Evolutionary conservation across 2,113 vertebrate genomes (phyloP).

Genomic region (Tachysurus vachellii): DNA sequence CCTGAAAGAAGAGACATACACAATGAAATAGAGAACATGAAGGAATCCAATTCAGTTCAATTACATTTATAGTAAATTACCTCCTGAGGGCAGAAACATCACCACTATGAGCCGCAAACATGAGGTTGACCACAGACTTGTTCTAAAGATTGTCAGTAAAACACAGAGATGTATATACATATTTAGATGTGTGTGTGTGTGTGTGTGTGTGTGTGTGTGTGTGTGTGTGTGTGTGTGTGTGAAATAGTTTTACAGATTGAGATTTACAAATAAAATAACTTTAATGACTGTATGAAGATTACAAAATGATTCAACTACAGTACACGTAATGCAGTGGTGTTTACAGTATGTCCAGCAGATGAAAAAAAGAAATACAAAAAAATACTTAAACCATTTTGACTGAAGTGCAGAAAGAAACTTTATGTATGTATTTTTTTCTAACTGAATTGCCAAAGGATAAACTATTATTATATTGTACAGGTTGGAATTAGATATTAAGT

Average conservation of each 20-base stretch:
- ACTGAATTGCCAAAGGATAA: neutral
- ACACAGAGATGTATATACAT: neutral
- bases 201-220: too few species aligned
- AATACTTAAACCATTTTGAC: neutral
- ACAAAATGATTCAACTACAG: neutral
- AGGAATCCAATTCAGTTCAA: neutral
- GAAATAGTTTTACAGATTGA: neutral
- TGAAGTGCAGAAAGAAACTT: neutral
- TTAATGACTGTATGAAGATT: neutral
- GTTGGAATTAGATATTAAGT: neutral
- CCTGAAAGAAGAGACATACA: conserved; percentile 60
- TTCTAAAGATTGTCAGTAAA: conserved; percentile 69
- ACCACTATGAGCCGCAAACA: conserved; percentile 86
- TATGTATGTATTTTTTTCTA: neutral
- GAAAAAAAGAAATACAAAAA: neutral
- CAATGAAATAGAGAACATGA: neutral
- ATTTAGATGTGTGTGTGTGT: too few species aligned
- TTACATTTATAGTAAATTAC: conserved; percentile 57
- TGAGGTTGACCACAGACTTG: conserved; percentile 82
- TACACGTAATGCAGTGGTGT: neutral
- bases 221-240: too few species aligned
- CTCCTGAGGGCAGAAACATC: conserved; percentile 86
- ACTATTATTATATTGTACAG: neutral
- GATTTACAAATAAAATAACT: neutral
- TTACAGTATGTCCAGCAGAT: neutral